Evolutionary conservation across 2,797 vertebrate genomes (phyloP), one percentile per base, ranked within the genome.

Genomic region (Crossoptilon crossoptilon): DNA sequence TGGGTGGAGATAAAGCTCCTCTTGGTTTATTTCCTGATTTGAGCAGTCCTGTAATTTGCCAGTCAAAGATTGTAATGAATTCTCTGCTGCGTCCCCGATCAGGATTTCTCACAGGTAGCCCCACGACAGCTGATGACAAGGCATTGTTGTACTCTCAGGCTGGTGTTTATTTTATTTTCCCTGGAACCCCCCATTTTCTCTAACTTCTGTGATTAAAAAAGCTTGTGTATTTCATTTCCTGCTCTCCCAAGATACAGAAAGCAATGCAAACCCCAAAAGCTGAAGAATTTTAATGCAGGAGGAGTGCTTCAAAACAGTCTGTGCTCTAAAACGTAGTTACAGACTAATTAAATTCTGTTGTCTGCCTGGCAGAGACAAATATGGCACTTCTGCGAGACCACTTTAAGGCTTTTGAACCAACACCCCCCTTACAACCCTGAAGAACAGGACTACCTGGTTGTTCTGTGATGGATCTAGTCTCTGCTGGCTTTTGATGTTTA

Each of bases 401-500:
- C 44, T 75, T 67, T 60, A 35, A 19, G 64, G 6, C 53, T 44
- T 14, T 35, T 35, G 26, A 88, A 26, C n/a, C 62, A 68, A 35
- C 55, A 60, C 21, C 31, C 43, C 43, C 31, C 9, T 1, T 7
- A 7, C 9, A 29, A 46, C 43, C 51, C n/a, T 70, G 1, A 56
- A 44, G 37, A 74, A 18, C 14, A 10, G 59, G 43, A n/a, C 18
- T 43, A 3, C 33, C 29, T 77, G 0, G 39, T 58, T 71, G 17
- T 23, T 87, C 31, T 58, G 2, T 84, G 55, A 64, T 33, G 19
- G 51, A 62, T 70, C 59, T 51, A 10, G 39, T 82, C 44, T 58
- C 80, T 85, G 33, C 76, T 87, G 75, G 60, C 51, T 67, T 87
- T 27, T 90, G 51, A 3, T 19, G 90, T 95, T 96, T 90, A 84